phyloP scores from a whole-genome alignment of 2,888 invertebrate species.

The Cyclophora punctaria region DNA sequence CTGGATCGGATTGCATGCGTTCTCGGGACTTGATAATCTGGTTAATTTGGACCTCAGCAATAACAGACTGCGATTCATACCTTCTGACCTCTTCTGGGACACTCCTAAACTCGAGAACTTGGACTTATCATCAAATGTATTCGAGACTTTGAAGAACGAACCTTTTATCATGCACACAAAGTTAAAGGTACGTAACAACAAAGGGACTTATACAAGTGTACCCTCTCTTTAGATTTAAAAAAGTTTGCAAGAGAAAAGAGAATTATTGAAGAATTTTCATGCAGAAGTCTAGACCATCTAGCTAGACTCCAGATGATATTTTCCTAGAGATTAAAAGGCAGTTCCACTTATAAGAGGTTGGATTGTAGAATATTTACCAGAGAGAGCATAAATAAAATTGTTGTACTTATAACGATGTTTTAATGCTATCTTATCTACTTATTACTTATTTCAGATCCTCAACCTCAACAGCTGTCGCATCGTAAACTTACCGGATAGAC shows the following conservation, averaged over 20 bases:
- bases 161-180: slow-evolving; percentile 73
- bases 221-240: too few species aligned
- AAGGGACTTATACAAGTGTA: too few species aligned
- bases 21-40: slow-evolving; percentile 66
- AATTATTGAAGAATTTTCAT: too few species aligned
- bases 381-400: too few species aligned
- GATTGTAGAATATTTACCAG: too few species aligned
- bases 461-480: slow-evolving; percentile 77
- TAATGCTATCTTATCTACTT: neutral
- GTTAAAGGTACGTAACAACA: slow-evolving; percentile 50
- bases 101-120: slow-evolving; percentile 68
- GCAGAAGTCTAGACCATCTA: too few species aligned
- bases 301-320: too few species aligned
- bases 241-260: too few species aligned
- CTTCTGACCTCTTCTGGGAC: slow-evolving; percentile 72
- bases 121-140: slow-evolving; percentile 78
- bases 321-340: too few species aligned
- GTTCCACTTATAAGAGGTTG: too few species aligned
- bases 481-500: slow-evolving; percentile 62
- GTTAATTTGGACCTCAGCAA: slow-evolving; percentile 75
- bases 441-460: slow-evolving; percentile 57
- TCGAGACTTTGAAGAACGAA: slow-evolving; percentile 70
- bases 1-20: slow-evolving; percentile 77
- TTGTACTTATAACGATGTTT: neutral
- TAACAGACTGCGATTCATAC: slow-evolving; percentile 75